Conservation (phyloP, 2,113 vertebrate genomes). For the Amphiprion ocellaris region DNA sequence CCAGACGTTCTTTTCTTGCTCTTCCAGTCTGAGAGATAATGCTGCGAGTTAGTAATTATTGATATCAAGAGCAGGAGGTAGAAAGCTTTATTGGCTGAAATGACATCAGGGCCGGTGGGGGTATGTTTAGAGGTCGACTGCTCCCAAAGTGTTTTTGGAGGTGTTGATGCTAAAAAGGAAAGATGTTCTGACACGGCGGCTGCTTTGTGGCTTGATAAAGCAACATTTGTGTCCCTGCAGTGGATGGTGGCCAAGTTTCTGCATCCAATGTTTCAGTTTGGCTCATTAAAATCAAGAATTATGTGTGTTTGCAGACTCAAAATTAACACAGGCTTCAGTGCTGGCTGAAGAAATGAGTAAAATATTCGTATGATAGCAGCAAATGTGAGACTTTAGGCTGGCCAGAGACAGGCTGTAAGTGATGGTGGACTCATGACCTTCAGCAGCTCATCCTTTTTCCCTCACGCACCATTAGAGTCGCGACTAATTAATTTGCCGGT, state of each 20-base stretch:
- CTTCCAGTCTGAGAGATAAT: slow-evolving; percentile 7
- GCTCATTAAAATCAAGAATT: neutral
- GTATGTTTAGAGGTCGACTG: slow-evolving; percentile 16
- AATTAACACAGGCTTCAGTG: too few relatives aligned
- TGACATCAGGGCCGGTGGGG: slow-evolving; percentile 16
- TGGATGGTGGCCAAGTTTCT: neutral
- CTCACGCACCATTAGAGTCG: too few relatives aligned
- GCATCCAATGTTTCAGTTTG: neutral
- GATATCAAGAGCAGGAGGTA: slow-evolving; percentile 22
- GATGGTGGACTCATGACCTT: too few relatives aligned
- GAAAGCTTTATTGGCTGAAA: slow-evolving; percentile 20
- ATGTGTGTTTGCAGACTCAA: neutral
- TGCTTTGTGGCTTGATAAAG: slow-evolving; percentile 18
- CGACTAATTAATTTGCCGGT: too few relatives aligned
- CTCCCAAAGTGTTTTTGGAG: slow-evolving; percentile 16
- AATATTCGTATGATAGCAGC: too few relatives aligned
- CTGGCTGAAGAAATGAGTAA: too few relatives aligned
- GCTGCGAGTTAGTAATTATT: slow-evolving; percentile 39
- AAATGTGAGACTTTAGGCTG: too few relatives aligned
- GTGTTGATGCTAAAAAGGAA: slow-evolving; percentile 7
- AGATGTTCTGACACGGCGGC: slow-evolving; percentile 1
- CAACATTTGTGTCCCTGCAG: neutral
- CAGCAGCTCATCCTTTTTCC: too few relatives aligned
- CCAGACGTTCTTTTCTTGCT: neutral
- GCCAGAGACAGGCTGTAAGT: too few relatives aligned